Evolutionary conservation across 2,888 invertebrate genomes (phyloP), one percentile per base, ranked within the genome.

Genomic region (Zele albiditarsus): DNA sequence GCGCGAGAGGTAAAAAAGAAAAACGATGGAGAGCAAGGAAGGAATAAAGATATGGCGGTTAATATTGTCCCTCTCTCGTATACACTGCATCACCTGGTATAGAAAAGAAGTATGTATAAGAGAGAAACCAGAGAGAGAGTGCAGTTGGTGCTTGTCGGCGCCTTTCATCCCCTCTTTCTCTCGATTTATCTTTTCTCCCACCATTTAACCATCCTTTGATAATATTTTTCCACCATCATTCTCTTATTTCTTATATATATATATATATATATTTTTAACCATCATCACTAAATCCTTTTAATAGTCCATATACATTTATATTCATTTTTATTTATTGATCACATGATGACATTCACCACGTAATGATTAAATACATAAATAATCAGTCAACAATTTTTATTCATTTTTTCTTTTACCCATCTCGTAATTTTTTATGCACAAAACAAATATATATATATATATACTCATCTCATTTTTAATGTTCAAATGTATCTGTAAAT

Each of bases 21-120:
- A 33, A 49, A 53, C 10, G 69, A 57, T 23, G 70, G 49, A 28
- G 63, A 71, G 78, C 80, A 79, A 78, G 77, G 78, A 79, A 82
- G 80, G 78, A 82, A 82, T 82, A 81, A 73, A 58, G 38, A 33
- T 49, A 46, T 68, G 69, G 58, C 69, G 73, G 67, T 73, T 67
- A 70, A 71, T 62, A 70, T 66, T 71, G 71, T 63, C 71, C 71
- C 71, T 71, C 67, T 53, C 53, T 20, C 53, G n/a, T 53, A 53
- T 23, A 66, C 58, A 58, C 28, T 58, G 49, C 49, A 60, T 58
- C 66, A 66, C 57, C 66, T 38, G 74, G 70, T 53, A 70, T 57
- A 69, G 38, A 70, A 57, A 58, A 70, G 27, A 33, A 58, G 14
- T 49, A 38, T 65, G 20, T 20, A 65, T 38, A 38, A 33, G 65